Evolutionary conservation across 2,888 invertebrate genomes (phyloP).

Genomic region (Lasioglossum calceatum): DNA sequence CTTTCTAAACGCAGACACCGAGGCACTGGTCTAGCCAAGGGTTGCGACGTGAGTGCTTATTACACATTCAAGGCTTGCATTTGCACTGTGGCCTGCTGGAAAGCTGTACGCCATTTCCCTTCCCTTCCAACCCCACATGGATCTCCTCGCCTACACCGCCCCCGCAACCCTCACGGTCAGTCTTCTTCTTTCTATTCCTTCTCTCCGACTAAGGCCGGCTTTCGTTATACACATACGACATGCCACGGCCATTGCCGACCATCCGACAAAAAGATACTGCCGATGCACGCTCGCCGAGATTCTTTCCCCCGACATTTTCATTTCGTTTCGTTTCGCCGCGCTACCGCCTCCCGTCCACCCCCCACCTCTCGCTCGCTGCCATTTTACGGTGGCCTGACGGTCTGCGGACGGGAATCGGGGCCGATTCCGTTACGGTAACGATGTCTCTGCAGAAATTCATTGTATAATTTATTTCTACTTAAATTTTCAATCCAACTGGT

Average conservation of each 20-base stretch:
- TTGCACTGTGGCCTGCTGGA: conserved; percentile 68
- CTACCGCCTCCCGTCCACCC: background rate
- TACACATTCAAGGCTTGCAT: conserved; percentile 80
- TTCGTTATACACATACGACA: conserved; percentile 54
- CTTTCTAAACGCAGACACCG: conserved; percentile 76
- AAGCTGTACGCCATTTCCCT: conserved; percentile 54
- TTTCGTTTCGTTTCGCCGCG: conserved; percentile 31
- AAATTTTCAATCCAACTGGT: no score
- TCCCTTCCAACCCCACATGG: background rate
- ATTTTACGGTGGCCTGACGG: background rate
- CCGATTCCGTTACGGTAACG: background rate
- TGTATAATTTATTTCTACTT: no score
- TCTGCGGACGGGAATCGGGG: background rate
- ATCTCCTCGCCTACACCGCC: background rate
- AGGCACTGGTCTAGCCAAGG: conserved; percentile 67
- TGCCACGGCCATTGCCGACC: conserved; percentile 59
- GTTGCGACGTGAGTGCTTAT: conserved; percentile 79
- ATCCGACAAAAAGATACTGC: conserved; percentile 60
- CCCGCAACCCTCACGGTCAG: conserved; percentile 25
- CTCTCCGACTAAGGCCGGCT: conserved; percentile 53
- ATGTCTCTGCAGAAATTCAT: background rate
- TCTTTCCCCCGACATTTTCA: conserved; percentile 55
- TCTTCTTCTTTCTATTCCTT: conserved; percentile 61
- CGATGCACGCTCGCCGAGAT: conserved; percentile 46
- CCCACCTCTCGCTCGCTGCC: background rate